phyloP scores from a whole-genome alignment of 2,888 invertebrate species.

The Kryphioiulus occultus region DNA sequence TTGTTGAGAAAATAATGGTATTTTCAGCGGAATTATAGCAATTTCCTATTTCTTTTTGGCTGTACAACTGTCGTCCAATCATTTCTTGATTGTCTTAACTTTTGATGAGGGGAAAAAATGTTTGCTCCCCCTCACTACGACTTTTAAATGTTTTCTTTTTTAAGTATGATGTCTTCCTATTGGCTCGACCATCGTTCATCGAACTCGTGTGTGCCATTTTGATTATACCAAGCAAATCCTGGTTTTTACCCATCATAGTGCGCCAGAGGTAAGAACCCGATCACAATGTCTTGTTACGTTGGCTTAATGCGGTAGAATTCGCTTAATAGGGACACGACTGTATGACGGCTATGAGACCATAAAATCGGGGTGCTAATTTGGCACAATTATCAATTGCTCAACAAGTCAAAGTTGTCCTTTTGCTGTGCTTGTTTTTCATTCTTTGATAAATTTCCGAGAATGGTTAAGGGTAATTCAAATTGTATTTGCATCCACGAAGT shows the following conservation, averaged over 20 bases:
- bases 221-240: background rate
- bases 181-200: background rate
- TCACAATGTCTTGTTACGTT: background rate
- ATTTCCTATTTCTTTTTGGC: background rate
- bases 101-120: background rate
- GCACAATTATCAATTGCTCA: too few species aligned
- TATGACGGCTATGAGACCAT: background rate
- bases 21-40: background rate
- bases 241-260: background rate
- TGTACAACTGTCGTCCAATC: background rate
- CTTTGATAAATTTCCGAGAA: too few species aligned
- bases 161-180: background rate
- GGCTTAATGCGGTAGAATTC: background rate
- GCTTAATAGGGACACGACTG: background rate
- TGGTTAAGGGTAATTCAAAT: too few species aligned
- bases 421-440: too few species aligned
- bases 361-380: background rate
- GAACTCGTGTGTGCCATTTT: background rate
- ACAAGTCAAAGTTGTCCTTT: too few species aligned
- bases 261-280: background rate
- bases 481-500: too few species aligned
- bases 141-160: background rate
- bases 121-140: background rate
- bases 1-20: background rate
- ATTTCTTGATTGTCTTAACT: slow-evolving; percentile 11